Evolutionary conservation across 2,113 vertebrate genomes (phyloP).

Genomic region (Sisor rabdophorus): DNA sequence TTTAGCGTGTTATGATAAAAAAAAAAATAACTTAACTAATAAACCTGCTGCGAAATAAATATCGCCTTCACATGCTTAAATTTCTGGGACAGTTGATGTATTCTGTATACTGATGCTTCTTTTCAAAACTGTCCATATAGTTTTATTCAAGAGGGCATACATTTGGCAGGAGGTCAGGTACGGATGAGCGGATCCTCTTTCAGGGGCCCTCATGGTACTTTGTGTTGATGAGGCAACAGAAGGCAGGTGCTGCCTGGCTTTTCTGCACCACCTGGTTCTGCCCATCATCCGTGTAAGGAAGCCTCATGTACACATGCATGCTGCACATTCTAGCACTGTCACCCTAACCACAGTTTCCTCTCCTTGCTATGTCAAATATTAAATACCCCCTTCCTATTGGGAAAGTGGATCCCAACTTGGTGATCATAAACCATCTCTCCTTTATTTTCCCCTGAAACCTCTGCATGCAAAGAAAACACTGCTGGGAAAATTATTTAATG

Average conservation of each 20-base stretch:
- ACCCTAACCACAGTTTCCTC: slow-evolving; percentile 54
- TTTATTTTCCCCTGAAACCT: not conserved
- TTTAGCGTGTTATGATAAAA: slow-evolving; percentile 15
- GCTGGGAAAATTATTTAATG: slow-evolving; percentile 45
- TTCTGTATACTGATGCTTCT: not conserved
- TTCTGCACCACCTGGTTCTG: slow-evolving; percentile 47
- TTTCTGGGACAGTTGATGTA: slow-evolving; percentile 9
- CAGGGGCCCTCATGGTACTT: slow-evolving; percentile 22
- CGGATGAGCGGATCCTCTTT: slow-evolving; percentile 29
- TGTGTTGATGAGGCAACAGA: slow-evolving; percentile 48
- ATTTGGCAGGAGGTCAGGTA: slow-evolving; percentile 17
- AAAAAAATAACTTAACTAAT: slow-evolving; percentile 6
- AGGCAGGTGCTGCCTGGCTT: slow-evolving; percentile 35
- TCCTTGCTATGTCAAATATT: slow-evolving; percentile 52
- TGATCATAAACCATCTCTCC: slow-evolving; percentile 26
- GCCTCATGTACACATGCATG: slow-evolving; percentile 43
- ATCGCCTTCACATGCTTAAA: not conserved
- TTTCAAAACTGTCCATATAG: not conserved
- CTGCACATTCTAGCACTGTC: slow-evolving; percentile 50
- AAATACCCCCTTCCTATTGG: slow-evolving; percentile 51
- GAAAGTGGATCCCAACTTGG: slow-evolving; percentile 45
- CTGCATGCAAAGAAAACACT: slow-evolving; percentile 27
- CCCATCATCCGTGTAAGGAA: slow-evolving; percentile 33
- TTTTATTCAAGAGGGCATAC: slow-evolving; percentile 2
- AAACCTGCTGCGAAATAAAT: slow-evolving; percentile 6